Percentiles rank a stretch among this genome's conserved stretches.
phyloP scores from a whole-genome alignment of 2,797 vertebrate species.

The Nasua narica region DNA sequence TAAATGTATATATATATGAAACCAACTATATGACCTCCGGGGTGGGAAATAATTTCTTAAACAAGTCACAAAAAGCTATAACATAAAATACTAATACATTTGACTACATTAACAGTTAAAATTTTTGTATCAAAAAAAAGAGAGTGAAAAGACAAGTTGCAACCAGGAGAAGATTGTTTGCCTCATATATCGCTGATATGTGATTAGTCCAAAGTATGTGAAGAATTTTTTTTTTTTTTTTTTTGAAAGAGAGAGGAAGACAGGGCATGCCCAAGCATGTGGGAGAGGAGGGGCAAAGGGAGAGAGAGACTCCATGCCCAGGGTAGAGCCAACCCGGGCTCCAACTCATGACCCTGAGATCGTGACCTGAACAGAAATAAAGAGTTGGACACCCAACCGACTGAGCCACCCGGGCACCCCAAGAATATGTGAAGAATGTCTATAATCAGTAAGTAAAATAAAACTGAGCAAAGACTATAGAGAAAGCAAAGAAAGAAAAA shows the following conservation, averaged over 20 bases:
- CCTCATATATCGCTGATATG: neutral
- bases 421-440: neutral
- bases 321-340: neutral
- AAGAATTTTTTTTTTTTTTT: neutral
- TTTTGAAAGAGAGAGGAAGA: neutral
- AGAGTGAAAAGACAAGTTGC: neutral
- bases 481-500: slow-evolving; percentile 1
- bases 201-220: neutral
- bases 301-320: neutral
- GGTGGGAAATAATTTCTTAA: neutral
- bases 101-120: neutral
- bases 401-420: neutral
- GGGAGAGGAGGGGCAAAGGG: neutral
- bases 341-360: neutral
- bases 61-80: neutral
- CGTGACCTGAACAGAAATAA: neutral
- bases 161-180: neutral
- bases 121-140: neutral
- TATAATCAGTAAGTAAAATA: neutral
- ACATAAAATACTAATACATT: neutral
- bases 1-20: neutral
- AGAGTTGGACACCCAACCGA: neutral
- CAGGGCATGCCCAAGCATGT: neutral
- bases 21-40: neutral
- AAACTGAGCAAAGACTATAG: neutral